phyloP scores from a whole-genome alignment of 1,140 invertebrate genomes.

The Lepidurus apus region DNA sequence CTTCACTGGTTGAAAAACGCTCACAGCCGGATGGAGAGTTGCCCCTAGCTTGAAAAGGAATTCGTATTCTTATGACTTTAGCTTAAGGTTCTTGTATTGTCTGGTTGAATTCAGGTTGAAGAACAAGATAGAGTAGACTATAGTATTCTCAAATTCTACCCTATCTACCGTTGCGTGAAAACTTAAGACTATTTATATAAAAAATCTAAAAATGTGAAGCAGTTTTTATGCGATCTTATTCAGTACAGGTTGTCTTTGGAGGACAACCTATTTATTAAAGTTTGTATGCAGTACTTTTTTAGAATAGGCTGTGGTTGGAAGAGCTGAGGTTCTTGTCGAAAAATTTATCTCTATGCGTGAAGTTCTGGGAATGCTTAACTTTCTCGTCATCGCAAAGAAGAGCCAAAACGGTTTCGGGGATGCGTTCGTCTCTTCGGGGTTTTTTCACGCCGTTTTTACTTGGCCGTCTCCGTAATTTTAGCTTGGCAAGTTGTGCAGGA shows the following conservation, averaged over 20 bases:
- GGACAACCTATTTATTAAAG: too few species aligned
- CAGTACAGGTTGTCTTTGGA: too few species aligned
- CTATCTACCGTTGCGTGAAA: too few species aligned
- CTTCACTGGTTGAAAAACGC: neutral
- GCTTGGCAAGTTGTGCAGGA: slow-evolving; percentile 17
- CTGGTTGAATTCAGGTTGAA: neutral
- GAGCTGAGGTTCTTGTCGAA: too few species aligned
- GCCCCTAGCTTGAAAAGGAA: neutral
- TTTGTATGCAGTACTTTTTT: too few species aligned
- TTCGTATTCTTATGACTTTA: neutral
- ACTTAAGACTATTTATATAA: too few species aligned
- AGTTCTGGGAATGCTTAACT: too few species aligned
- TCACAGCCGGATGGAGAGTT: neutral
- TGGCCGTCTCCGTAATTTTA: slow-evolving; percentile 18
- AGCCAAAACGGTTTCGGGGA: neutral
- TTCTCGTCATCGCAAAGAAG: neutral
- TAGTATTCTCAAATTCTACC: too few species aligned
- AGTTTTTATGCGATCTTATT: too few species aligned
- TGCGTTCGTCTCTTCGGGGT: neutral
- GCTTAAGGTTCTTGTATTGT: neutral
- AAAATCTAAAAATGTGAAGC: too few species aligned
- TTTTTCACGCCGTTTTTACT: neutral
- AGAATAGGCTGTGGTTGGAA: too few species aligned
- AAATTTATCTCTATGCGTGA: too few species aligned
- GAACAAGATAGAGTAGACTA: neutral